These are phyloP conservation scores for Argya squamiceps DNA, from an alignment of 2,797 vertebrate species.

Conservation along the genomic window DNA sequence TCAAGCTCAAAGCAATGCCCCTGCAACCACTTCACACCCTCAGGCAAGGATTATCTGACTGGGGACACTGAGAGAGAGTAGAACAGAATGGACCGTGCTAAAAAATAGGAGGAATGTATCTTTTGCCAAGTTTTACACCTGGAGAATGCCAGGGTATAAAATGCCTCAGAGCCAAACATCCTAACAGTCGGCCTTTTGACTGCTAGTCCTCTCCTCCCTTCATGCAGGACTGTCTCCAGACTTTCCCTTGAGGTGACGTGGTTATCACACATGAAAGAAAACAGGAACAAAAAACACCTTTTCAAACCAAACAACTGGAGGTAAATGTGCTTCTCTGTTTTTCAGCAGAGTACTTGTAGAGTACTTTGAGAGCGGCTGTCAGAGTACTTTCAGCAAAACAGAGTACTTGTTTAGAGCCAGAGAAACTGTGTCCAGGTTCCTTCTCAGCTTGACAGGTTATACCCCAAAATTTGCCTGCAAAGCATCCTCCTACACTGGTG, in stretches of 20 bases:
- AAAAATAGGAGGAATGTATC: not conserved
- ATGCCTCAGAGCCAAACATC: not conserved
- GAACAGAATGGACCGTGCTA: not conserved
- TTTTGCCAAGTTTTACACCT: not conserved
- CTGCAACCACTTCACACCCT: not conserved
- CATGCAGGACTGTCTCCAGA: not conserved
- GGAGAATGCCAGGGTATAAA: not conserved
- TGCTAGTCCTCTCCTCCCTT: not conserved
- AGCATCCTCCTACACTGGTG: not conserved
- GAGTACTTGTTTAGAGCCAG: not conserved
- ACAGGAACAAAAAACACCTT: fast-evolving
- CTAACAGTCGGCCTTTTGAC: not conserved
- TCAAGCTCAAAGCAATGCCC: not conserved
- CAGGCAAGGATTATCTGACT: not conserved
- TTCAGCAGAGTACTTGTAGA: not conserved
- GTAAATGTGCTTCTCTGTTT: not conserved
- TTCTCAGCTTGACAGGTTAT: not conserved
- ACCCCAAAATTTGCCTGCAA: not conserved
- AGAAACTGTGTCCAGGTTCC: not conserved
- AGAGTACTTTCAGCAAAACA: not conserved
- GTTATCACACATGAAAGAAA: not conserved
- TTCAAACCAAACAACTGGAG: not conserved
- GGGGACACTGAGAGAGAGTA: not conserved
- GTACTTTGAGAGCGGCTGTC: too few species aligned
- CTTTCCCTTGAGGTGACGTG: not conserved